Conservation (phyloP, 37 sponge, comb jelly and placozoan genomes). For the Aplysina aerophoba region DNA sequence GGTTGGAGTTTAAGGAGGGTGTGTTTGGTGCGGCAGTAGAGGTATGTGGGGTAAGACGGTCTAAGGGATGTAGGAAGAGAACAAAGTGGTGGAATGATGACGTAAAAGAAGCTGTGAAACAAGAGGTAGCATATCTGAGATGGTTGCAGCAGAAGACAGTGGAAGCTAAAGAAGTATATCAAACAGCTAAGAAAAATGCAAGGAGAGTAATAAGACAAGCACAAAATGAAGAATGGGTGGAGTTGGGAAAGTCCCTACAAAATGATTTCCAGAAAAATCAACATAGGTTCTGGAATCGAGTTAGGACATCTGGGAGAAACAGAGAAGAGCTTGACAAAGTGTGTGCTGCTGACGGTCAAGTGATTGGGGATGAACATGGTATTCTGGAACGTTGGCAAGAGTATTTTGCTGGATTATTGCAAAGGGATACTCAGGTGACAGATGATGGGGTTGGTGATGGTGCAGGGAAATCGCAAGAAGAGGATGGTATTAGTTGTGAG, state of each 20-base stretch:
- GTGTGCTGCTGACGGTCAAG: too few species aligned
- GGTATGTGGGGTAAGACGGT: conserved; percentile 16
- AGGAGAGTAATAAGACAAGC: conserved; percentile 22
- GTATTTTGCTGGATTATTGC: too few species aligned
- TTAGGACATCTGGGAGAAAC: too few species aligned
- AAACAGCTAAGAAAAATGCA: conserved; percentile 19
- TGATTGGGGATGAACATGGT: too few species aligned
- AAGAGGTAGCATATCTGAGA: conserved; percentile 9
- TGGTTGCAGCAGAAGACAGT: conserved; percentile 7
- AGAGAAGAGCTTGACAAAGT: too few species aligned
- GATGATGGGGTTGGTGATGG: too few species aligned
- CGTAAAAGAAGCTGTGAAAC: conserved; percentile 2
- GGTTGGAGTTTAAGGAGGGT: conserved; percentile 17
- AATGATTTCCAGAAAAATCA: conserved; percentile 2
- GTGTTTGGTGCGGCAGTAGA: background rate
- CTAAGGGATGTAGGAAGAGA: conserved; percentile 19
- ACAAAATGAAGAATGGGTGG: conserved; percentile 3
- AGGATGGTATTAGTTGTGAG: background rate
- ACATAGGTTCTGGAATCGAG: background rate
- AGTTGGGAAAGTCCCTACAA: background rate
- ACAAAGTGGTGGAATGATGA: conserved; percentile 9
- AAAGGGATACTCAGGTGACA: too few species aligned
- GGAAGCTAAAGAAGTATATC: conserved; percentile 11
- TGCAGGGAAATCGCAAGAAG: too few species aligned
- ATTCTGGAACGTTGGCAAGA: too few species aligned